Percentiles rank a stretch among this genome's conserved stretches.
These are phyloP conservation scores for Hycleus phaleratus DNA, from an alignment of 1,140 invertebrate species.

Conservation along the genomic window DNA sequence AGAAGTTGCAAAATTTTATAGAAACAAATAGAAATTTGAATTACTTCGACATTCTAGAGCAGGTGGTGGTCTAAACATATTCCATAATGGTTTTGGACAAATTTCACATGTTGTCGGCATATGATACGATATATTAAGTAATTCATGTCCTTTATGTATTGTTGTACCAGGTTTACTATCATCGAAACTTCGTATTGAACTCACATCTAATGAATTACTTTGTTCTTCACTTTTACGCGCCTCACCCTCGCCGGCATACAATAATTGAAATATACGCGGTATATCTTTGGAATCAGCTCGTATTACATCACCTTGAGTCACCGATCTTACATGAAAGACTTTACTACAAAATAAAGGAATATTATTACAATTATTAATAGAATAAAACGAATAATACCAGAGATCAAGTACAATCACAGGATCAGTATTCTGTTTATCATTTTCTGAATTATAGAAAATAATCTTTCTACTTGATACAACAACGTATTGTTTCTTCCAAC, in stretches of 20 bases:
- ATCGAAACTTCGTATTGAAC: conserved; percentile 43
- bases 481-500: conserved; percentile 96
- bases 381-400: conserved; percentile 49
- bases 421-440: conserved; percentile 90
- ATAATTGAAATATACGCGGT: conserved; percentile 94
- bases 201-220: conserved; percentile 42
- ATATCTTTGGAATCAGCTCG: conserved; percentile 97
- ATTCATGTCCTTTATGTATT: conserved; percentile 91
- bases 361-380: conserved; percentile 28
- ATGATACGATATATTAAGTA: conserved; percentile 92
- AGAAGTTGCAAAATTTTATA: not conserved
- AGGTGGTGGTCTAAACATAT: conserved; percentile 93
- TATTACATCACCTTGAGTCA: conserved; percentile 97
- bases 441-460: conserved; percentile 94
- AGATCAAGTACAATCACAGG: conserved; percentile 92
- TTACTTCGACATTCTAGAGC: conserved; percentile 92
- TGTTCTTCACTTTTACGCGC: conserved; percentile 74
- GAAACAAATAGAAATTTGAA: conserved; percentile 32
- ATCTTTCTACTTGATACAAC: conserved; percentile 96
- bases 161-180: conserved; percentile 69
- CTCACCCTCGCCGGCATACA: conserved; percentile 92
- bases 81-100: conserved; percentile 93
- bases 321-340: conserved; percentile 96
- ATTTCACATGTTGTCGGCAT: conserved; percentile 97
- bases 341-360: conserved; percentile 61